phyloP scores from a whole-genome alignment of 2,888 invertebrate genomes.

The Dione juno region DNA sequence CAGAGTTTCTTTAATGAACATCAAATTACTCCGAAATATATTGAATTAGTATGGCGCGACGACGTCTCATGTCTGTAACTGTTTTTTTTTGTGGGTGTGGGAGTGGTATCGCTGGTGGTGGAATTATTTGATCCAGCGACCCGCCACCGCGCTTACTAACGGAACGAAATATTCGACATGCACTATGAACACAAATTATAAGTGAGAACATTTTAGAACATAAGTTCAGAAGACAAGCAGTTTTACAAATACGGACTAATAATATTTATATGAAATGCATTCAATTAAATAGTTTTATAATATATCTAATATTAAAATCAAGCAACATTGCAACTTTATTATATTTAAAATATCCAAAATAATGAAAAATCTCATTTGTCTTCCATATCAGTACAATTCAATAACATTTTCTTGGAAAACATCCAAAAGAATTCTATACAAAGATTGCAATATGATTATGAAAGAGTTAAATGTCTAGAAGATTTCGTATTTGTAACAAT shows the following conservation, averaged over 20 bases:
- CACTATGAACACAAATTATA: conserved; percentile 82
- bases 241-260: conserved; percentile 54
- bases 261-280: neutral
- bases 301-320: neutral
- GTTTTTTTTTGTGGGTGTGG: conserved; percentile 65
- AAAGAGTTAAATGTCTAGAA: conserved; percentile 22
- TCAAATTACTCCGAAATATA: conserved; percentile 83
- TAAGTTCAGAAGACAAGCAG: conserved; percentile 63
- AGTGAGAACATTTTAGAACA: conserved; percentile 81
- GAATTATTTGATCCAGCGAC: conserved; percentile 71
- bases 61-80: conserved; percentile 79
- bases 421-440: conserved; percentile 19
- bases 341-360: neutral
- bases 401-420: conserved; percentile 21
- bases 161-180: conserved; percentile 81
- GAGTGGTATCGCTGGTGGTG: conserved; percentile 55
- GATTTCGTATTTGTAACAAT: conserved; percentile 12
- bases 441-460: conserved; percentile 2
- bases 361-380: neutral
- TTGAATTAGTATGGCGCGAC: conserved; percentile 81
- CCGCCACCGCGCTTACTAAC: conserved; percentile 76
- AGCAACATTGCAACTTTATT: neutral
- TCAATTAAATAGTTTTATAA: neutral
- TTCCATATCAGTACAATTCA: conserved; percentile 8
- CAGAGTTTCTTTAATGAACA: conserved; percentile 83